Base-by-base conservation (phyloP, 2,113 vertebrate genomes). In the Electrona antarctica region DNA sequence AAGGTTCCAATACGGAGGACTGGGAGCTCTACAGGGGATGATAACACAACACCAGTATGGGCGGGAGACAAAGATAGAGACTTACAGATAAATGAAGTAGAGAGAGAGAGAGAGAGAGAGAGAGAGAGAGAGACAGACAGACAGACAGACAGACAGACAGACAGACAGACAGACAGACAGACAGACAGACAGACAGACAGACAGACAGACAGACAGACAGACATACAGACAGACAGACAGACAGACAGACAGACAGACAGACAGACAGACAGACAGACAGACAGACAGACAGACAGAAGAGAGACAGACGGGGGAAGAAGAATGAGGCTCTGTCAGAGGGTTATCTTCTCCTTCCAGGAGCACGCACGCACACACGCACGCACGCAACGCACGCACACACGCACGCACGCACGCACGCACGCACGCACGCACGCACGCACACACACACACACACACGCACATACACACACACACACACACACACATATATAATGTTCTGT, bases 321-420 rank as follows among this genome's bases (percentile, higher is more conserved):
- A 49, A 29, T 13, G 15, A 45, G 45, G 11, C 62, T 76, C 55
- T 64, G 46, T 50, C 55, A 9, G 15, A 28, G 28, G 15, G 4
- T 63, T 69, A 75, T 63, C 58, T 7, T 55, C 49, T 45, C 78
- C 62, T 64, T 50, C 13, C 48, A 76, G 61, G 60, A 76, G 61
- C 58, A 33, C 69, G 51, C 48, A 64, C 47, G 21, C 21, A 21
- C 21, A 2, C 21, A 41, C 33, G 5, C 33, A 41, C 33, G 33
- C 33, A 41, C 33, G 33, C 33, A 41, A 6, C 33, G 5, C 33
- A 41, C 33, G 2, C 33, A 41, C 33, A 33, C 29, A 41, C 33
- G 5, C 33, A 41, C 33, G 33, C 33, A 41, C 33, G 33, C 33
- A 41, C 33, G 33, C 33, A 6, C 33, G 5, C 33, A 41, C 33